A percentile compares a stretch with the other conserved stretches of the same genome.
Evolutionary conservation across 2,888 invertebrate species (phyloP).

Genomic region (Drosophila paranaensis): DNA sequence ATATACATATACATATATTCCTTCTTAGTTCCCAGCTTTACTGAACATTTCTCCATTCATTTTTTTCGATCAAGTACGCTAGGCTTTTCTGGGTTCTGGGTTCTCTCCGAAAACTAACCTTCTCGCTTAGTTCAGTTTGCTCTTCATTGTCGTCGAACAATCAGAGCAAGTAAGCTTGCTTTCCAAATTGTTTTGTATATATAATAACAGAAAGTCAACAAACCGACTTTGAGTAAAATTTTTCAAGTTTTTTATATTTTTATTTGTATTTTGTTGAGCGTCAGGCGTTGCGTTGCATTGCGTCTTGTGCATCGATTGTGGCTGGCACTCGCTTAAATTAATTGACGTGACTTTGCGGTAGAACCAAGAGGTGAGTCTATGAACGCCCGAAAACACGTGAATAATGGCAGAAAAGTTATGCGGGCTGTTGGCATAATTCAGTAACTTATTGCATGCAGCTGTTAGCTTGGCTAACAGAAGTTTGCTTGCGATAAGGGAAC

Average conservation of each 20-base stretch:
- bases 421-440: constrained; percentile 29
- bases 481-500: constrained; percentile 40
- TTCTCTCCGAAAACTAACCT: not conserved
- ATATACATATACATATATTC: no score
- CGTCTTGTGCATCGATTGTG: not conserved
- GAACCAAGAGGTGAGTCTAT: constrained; percentile 37
- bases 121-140: not conserved
- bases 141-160: not conserved
- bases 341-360: constrained; percentile 1
- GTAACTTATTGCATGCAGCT: constrained; percentile 46
- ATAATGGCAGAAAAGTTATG: constrained; percentile 22
- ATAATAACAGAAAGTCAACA: not conserved
- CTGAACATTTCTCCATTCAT: not conserved
- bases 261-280: no score
- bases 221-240: not conserved
- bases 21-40: no score
- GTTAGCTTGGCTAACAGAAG: constrained; percentile 49
- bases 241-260: no score
- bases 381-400: constrained; percentile 14
- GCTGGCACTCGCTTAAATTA: constrained; percentile 1
- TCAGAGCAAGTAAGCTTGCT: not conserved
- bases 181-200: not conserved
- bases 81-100: not conserved
- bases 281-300: not conserved
- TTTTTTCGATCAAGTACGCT: not conserved